Percentiles rank a stretch among this genome's conserved stretches.
These are phyloP conservation scores for Spinus olivaceus DNA, from an alignment of 2,797 vertebrate genomes.

Conservation along the genomic window DNA sequence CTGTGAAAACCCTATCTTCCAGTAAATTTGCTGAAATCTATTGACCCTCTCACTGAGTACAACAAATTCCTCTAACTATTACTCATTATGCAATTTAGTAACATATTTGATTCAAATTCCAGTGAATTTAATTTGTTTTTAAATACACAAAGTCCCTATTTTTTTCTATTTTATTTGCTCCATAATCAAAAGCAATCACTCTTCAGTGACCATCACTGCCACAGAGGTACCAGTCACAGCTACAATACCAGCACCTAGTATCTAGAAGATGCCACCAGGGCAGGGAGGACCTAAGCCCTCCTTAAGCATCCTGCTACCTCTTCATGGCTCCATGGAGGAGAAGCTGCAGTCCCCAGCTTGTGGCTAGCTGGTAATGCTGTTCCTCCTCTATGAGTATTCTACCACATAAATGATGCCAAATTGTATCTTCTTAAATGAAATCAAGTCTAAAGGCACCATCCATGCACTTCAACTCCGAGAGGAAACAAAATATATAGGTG, in stretches of 20 bases:
- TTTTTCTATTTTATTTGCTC: neutral
- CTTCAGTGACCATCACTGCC: neutral
- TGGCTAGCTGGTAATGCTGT: neutral
- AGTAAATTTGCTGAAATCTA: neutral
- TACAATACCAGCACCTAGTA: neutral
- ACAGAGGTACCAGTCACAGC: neutral
- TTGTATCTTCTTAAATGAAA: neutral
- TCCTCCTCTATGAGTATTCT: neutral
- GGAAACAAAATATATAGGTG: neutral
- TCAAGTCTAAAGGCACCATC: neutral
- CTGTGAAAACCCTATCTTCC: neutral
- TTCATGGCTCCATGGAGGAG: neutral
- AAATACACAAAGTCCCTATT: neutral
- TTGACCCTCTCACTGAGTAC: neutral
- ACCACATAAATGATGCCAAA: neutral
- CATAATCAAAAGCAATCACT: neutral
- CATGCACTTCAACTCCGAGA: neutral
- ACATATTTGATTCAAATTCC: neutral
- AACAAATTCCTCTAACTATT: neutral
- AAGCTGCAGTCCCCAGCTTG: neutral
- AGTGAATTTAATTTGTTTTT: neutral
- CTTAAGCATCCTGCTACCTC: neutral
- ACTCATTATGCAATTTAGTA: neutral
- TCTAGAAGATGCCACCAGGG: neutral
- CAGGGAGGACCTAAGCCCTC: neutral